Evolutionary conservation across 2,113 vertebrate species (phyloP), one percentile per base, ranked within the genome.

Genomic region (Mustela lutreola): DNA sequence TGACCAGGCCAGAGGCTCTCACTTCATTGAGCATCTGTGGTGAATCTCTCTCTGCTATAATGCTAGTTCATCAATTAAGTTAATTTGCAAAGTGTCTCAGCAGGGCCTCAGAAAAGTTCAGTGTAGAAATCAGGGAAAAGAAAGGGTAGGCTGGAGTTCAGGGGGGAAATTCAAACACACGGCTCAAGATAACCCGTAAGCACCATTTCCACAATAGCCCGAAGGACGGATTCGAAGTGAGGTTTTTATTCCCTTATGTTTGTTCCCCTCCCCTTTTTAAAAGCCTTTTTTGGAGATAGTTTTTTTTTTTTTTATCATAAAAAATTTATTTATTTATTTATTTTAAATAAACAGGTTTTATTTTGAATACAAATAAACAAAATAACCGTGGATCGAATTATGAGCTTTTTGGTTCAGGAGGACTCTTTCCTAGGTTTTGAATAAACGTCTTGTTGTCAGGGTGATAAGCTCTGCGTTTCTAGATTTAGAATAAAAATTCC

Each of bases 381-480:
- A 83, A 75, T 92, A 84, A 42, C 8, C 6, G 26, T 73, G 71
- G 28, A 11, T 71, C 50, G 94, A 48, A 60, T 56, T 2, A 12
- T 19, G 56, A 80, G 21, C 24, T 7, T 65, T 83, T 89, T 56
- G 58, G 12, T 62, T 50, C 45, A 11, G 63, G 36, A 56, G 70
- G 22, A 31, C 12, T 91, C 28, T 76, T 80, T 28, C 67, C 42
- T 39, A 70, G 82, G 67, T 88, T 95, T 71, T 33, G 21, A 71
- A 26, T 75, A 62, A 19, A 7, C 21, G 62, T 88, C 76, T 36
- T 90, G 28, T 45, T 81, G 97, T 95, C 97, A 39, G 65, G 94
- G 98, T n/a, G 96, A 98, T 97, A 98, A 98, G 67, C 95, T 81
- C 84, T 48, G 42, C 39, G 36, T 71, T 96, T 96, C 88, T 95